These are phyloP conservation scores for Nycticryphes semicollaris DNA, from an alignment of 2,113 vertebrate species.

Conservation along the genomic window DNA sequence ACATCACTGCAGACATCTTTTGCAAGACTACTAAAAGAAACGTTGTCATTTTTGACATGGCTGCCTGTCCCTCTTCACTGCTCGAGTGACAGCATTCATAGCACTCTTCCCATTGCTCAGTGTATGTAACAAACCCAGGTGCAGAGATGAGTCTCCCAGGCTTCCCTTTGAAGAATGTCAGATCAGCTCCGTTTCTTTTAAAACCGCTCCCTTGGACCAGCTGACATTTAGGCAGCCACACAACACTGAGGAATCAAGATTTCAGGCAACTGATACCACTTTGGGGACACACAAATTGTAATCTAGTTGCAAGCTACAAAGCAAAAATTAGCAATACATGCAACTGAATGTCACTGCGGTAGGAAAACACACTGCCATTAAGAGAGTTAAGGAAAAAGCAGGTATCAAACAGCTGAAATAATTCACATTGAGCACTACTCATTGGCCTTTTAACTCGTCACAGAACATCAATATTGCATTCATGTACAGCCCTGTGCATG, in stretches of 20 bases:
- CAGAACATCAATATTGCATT: slow-evolving; percentile 1
- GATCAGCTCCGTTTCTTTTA: slow-evolving; percentile 57
- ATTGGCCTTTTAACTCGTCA: not conserved
- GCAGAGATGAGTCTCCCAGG: slow-evolving; percentile 67
- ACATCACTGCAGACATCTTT: slow-evolving; percentile 67
- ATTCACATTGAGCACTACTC: not conserved
- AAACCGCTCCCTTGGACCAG: slow-evolving; percentile 50
- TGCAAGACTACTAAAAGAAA: slow-evolving; percentile 70
- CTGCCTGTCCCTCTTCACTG: slow-evolving; percentile 66
- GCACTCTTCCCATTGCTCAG: slow-evolving; percentile 50
- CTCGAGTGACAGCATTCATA: slow-evolving; percentile 67
- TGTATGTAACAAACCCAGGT: slow-evolving; percentile 60
- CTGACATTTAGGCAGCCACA: slow-evolving; percentile 56
- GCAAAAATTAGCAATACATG: slow-evolving; percentile 42
- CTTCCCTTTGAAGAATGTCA: slow-evolving; percentile 61
- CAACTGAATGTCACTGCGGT: not conserved
- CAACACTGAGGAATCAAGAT: slow-evolving; percentile 33
- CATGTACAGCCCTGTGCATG: not conserved
- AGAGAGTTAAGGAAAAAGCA: not conserved
- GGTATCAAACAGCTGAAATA: slow-evolving; percentile 17
- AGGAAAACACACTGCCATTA: not conserved
- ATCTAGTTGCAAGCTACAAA: slow-evolving; percentile 23
- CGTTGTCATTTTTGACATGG: slow-evolving; percentile 72
- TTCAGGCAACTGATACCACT: slow-evolving; percentile 54
- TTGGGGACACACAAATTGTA: slow-evolving; percentile 2